Evolutionary conservation across 2,888 invertebrate species (phyloP), one percentile per base, ranked within the genome.

Genomic region (Xestia xanthographa): DNA sequence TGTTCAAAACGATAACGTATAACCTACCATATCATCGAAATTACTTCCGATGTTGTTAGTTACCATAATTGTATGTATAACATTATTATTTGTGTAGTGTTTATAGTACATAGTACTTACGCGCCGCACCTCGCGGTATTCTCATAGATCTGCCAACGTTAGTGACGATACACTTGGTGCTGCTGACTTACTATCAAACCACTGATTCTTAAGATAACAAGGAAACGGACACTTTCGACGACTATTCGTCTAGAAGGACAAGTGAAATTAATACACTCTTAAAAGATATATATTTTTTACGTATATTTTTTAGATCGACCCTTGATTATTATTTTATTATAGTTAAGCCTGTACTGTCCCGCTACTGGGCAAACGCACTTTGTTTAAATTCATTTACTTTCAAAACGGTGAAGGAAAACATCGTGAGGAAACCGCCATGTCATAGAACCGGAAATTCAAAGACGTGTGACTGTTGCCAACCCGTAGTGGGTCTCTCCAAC

Each of bases 101-200:
- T 66, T 82, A 77, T 80, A 88, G 88, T 90, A 88, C 85, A 84
- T 86, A 85, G 82, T 87, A 83, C 81, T 87, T 84, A 87, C 86
- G 85, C 86, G 90, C 88, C 90, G 87, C 84, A 74, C 83, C 86
- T 80, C 88, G 86, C 84, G 87, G 81, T 87, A 89, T 89, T 87
- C 88, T 86, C 78, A 86, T 86, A 91, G 90, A 91, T 92, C 92
- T 93, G 92, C 90, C 91, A 90, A 91, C 89, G 81, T 86, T 90
- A 82, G 87, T 87, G 86, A 86, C 89, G 83, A 87, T 70, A 82
- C n/a, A 12, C 65, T 41, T 2, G 22, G 53, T 50, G 66, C 17
- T 60, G 66, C 60, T 70, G 66, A 48, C 60, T 41, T 2, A 53
- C 60, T 63, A 9, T 20, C 41, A 63, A 41, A 63, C 63, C 38